These are phyloP conservation scores for Callimico goeldii DNA, from an alignment of 2,797 vertebrate genomes.

Conservation along the genomic window DNA sequence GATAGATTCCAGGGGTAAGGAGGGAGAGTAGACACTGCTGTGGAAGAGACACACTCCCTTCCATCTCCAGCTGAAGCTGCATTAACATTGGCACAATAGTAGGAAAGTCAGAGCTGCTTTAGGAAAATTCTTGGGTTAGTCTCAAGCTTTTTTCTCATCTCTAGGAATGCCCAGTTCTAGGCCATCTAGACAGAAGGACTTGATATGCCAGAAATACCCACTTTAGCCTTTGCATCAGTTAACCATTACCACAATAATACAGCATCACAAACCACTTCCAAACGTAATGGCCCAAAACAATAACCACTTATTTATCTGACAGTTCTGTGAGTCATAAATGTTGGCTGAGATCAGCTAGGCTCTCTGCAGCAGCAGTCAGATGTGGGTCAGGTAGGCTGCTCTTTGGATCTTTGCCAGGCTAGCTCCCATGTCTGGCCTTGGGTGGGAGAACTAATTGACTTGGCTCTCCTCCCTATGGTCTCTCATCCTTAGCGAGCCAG, in stretches of 20 bases:
- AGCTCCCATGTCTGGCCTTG: neutral
- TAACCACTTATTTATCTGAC: neutral
- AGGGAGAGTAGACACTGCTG: fast-evolving
- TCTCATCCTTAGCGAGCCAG: neutral
- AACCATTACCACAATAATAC: neutral
- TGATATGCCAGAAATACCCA: neutral
- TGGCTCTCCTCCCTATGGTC: neutral
- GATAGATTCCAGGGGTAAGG: neutral
- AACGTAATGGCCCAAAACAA: slow-evolving; percentile 15
- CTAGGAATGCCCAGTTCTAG: neutral
- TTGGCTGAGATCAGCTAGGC: neutral
- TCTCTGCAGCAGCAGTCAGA: neutral
- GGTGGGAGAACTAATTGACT: neutral
- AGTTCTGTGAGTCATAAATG: neutral
- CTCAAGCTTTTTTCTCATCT: neutral
- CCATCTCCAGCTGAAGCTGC: neutral
- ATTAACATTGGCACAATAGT: neutral
- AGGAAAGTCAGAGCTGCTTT: neutral
- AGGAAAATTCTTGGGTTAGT: neutral
- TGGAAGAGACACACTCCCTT: neutral
- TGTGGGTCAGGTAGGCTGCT: neutral
- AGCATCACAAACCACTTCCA: neutral
- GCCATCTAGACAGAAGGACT: neutral
- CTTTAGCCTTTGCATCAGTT: neutral
- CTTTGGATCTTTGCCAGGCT: neutral